phyloP scores from a whole-genome alignment of 2,797 vertebrate genomes.

The Petrocephalus sullivani region DNA sequence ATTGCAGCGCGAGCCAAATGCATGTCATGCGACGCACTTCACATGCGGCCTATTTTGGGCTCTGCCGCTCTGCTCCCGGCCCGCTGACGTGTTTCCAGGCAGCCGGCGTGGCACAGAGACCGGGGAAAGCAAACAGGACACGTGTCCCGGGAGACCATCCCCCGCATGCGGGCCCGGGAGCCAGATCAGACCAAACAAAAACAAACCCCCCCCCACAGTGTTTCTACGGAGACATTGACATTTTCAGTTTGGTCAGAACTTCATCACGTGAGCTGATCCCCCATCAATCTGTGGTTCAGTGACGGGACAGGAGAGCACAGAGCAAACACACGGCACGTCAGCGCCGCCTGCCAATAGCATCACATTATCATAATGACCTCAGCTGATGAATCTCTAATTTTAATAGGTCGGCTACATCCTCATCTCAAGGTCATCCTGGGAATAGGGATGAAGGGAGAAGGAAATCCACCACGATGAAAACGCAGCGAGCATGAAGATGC shows the following conservation, averaged over 20 bases:
- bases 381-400: background rate
- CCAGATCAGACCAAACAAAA: background rate
- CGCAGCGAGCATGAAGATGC: background rate
- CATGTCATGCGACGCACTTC: background rate
- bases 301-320: background rate
- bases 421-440: conserved; percentile 4
- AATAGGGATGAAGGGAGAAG: background rate
- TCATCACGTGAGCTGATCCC: background rate
- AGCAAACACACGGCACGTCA: background rate
- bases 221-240: background rate
- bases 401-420: background rate
- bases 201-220: background rate
- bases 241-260: background rate
- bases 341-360: background rate
- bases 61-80: background rate
- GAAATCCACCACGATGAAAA: background rate
- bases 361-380: background rate
- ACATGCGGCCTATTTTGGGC: background rate
- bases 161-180: background rate
- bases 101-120: background rate
- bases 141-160: background rate
- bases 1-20: background rate
- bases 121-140: background rate
- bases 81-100: conserved; percentile 49
- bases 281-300: background rate